Percentiles rank a stretch among this genome's conserved stretches.
Evolutionary conservation across 2,797 vertebrate species (phyloP).

Genomic region (Sebastes kiyomatsui): DNA sequence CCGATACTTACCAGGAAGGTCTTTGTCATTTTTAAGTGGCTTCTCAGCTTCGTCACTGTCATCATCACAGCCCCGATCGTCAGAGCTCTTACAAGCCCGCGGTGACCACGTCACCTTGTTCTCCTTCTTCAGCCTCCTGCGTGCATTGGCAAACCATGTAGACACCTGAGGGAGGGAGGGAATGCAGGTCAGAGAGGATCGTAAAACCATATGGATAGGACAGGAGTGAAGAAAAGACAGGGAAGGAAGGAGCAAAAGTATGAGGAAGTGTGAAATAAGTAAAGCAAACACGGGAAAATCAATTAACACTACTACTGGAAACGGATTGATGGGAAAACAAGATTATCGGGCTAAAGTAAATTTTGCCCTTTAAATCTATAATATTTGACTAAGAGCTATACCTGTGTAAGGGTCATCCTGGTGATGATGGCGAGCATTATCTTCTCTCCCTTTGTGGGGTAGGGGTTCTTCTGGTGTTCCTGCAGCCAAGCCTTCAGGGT

Average conservation of each 20-base stretch:
- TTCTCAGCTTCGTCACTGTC: conserved; percentile 91
- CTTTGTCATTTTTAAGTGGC: conserved; percentile 87
- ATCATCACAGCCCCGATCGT: conserved; percentile 91
- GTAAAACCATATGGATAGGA: not conserved
- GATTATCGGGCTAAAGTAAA: not conserved
- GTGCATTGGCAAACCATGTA: conserved; percentile 94
- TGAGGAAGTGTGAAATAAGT: not conserved
- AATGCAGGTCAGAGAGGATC: not conserved
- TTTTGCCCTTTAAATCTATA: not conserved
- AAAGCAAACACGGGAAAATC: not conserved
- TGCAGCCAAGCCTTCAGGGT: conserved; percentile 90
- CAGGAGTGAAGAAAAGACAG: not conserved
- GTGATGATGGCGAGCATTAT: conserved; percentile 93
- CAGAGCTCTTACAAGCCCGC: conserved; percentile 91
- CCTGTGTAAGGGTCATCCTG: conserved; percentile 92
- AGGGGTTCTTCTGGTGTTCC: conserved; percentile 91
- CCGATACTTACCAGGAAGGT: conserved; percentile 81
- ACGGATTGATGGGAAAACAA: not conserved
- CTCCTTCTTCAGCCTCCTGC: conserved; percentile 92
- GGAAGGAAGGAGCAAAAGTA: not conserved
- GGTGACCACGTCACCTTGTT: conserved; percentile 96
- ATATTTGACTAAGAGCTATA: not conserved
- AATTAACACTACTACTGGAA: not conserved
- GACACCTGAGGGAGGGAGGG: conserved; percentile 81
- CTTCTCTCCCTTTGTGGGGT: conserved; percentile 91